These are phyloP conservation scores for Hofmannophila pseudospretella DNA, from an alignment of 2,888 invertebrate species.

Conservation along the genomic window DNA sequence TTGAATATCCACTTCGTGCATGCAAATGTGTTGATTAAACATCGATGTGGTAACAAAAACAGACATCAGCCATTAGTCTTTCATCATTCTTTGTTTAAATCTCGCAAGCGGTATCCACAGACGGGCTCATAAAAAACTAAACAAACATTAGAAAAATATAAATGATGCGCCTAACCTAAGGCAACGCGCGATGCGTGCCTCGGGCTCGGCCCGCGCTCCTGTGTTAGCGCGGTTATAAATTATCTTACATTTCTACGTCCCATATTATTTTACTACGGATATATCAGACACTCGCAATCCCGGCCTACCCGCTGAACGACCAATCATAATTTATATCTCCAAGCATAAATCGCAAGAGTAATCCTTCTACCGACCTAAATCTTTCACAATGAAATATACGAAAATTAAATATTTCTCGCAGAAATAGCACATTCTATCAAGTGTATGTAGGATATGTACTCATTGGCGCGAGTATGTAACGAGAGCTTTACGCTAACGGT, in stretches of 20 bases:
- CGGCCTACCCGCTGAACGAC: conserved; percentile 52
- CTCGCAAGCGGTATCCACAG: conserved; percentile 56
- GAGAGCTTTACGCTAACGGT: conserved; percentile 38
- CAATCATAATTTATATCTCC: conserved; percentile 58
- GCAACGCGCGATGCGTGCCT: conserved; percentile 56
- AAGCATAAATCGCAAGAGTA: conserved; percentile 54
- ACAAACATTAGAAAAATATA: conserved; percentile 73
- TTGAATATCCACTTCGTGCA: conserved; percentile 46
- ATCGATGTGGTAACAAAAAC: conserved; percentile 61
- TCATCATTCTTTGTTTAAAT: conserved; percentile 70
- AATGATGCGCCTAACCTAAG: conserved; percentile 71
- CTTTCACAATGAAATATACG: conserved; percentile 35
- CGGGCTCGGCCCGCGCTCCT: conserved; percentile 45
- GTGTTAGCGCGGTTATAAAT: conserved; percentile 66
- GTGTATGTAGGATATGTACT: conserved; percentile 9
- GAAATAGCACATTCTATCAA: conserved; percentile 36
- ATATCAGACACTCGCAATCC: conserved; percentile 61
- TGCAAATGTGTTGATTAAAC: conserved; percentile 71
- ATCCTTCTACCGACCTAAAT: conserved; percentile 38
- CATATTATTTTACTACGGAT: conserved; percentile 66
- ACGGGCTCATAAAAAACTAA: conserved; percentile 62
- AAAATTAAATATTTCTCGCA: conserved; percentile 38
- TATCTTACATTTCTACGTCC: conserved; percentile 64
- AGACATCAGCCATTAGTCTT: conserved; percentile 67
- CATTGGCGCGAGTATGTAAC: conserved; percentile 10